phyloP scores from a whole-genome alignment of 2,888 invertebrate species.

The Eupithecia inturbata region DNA sequence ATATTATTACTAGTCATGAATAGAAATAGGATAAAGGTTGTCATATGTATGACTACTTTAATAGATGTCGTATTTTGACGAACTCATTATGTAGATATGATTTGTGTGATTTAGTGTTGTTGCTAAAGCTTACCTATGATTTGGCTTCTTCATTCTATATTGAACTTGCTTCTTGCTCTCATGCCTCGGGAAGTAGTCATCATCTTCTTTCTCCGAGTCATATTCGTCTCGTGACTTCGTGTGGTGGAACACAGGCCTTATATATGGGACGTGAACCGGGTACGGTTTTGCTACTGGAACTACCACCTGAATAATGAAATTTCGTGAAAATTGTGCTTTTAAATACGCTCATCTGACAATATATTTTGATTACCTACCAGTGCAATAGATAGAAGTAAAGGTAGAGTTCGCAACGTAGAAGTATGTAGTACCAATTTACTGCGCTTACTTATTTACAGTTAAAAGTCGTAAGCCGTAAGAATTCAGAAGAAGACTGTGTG shows the following conservation, averaged over 20 bases:
- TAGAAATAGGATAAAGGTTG: background rate
- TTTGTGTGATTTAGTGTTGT: background rate
- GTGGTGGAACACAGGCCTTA: conserved; percentile 83
- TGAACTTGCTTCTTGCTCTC: conserved; percentile 62
- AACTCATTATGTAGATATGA: too few relatives aligned
- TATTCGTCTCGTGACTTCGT: conserved; percentile 61
- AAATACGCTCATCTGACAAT: background rate
- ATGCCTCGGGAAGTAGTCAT: conserved; percentile 67
- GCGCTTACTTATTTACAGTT: conserved; percentile 17
- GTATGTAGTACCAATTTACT: background rate
- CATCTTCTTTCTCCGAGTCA: conserved; percentile 60
- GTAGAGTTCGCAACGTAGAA: background rate
- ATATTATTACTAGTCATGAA: background rate
- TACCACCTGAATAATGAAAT: conserved; percentile 75
- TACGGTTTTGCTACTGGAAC: conserved; percentile 90
- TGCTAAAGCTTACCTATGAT: conserved; percentile 57
- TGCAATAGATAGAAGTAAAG: background rate
- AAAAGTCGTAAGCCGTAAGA: background rate
- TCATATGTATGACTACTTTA: too few relatives aligned
- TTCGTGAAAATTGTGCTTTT: background rate
- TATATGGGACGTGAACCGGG: conserved; percentile 88
- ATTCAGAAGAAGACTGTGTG: conserved; percentile 11
- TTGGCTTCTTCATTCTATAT: conserved; percentile 61
- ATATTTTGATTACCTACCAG: background rate
- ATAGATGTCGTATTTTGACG: too few relatives aligned